Evolutionary conservation across 2,113 vertebrate genomes (phyloP).

Genomic region (Gadus macrocephalus): DNA sequence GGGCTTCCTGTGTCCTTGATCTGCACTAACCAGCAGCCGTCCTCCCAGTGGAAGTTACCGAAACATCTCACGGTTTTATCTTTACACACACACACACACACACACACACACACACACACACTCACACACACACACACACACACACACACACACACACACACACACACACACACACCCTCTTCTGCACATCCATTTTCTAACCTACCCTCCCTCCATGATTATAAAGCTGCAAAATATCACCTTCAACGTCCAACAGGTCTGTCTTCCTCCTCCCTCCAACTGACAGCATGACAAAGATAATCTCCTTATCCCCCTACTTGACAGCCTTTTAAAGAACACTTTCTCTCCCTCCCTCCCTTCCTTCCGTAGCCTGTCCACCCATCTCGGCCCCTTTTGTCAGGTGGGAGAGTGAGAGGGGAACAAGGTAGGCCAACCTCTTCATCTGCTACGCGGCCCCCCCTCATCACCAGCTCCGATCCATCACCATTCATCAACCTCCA

Average conservation of each 20-base stretch:
- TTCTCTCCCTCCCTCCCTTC: constrained; percentile 15
- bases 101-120: too few species aligned
- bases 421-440: constrained; percentile 27
- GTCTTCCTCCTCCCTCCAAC: constrained; percentile 37
- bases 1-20: neutral
- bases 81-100: too few species aligned
- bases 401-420: constrained; percentile 30
- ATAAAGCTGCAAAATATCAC: constrained; percentile 45
- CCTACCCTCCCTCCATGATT: constrained; percentile 14
- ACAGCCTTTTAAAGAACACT: constrained; percentile 44
- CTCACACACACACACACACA: too few species aligned
- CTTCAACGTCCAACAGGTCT: constrained; percentile 44
- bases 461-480: neutral
- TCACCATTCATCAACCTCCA: neutral
- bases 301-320: constrained; percentile 50
- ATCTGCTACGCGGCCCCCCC: constrained; percentile 20
- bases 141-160: too few species aligned
- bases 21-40: neutral
- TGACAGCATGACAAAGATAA: constrained; percentile 54
- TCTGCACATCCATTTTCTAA: neutral
- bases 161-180: too few species aligned
- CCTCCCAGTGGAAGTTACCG: too few species aligned
- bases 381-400: constrained; percentile 26
- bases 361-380: constrained; percentile 4
- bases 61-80: too few species aligned